Evolutionary conservation across 2,113 vertebrate species (phyloP).

Genomic region (Theristicus caerulescens): DNA sequence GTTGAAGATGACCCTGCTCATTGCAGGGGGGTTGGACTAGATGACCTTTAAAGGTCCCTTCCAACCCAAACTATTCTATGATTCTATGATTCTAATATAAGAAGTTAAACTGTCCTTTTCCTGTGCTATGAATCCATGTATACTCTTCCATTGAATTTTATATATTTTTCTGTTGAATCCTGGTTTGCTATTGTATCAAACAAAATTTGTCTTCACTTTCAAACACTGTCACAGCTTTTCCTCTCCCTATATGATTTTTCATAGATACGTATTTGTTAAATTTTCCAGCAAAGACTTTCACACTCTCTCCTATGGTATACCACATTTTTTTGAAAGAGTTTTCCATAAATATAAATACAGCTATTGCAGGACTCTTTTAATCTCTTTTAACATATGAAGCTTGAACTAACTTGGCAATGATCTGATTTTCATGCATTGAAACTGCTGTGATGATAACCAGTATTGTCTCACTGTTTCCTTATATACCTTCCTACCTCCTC

Average conservation of each 20-base stretch:
- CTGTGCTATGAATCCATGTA: neutral
- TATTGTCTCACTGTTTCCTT: neutral
- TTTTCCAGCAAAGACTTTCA: neutral
- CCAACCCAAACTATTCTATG: too few species aligned
- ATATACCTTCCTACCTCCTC: neutral
- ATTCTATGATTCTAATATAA: neutral
- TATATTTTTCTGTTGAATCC: neutral
- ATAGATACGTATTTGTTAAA: neutral
- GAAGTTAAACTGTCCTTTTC: neutral
- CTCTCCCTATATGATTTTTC: neutral
- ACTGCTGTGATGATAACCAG: neutral
- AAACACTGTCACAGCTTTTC: neutral
- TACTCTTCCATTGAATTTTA: neutral
- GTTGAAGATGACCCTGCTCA: too few species aligned
- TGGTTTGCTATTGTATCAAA: neutral
- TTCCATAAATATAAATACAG: neutral
- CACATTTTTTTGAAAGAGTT: neutral
- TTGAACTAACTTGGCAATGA: neutral
- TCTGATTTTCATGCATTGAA: neutral
- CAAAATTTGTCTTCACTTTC: neutral
- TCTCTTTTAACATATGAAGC: neutral
- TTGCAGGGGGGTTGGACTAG: too few species aligned
- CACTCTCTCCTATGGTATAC: neutral
- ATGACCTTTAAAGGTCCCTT: too few species aligned
- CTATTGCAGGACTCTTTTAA: neutral